phyloP scores from a whole-genome alignment of 1,140 invertebrate genomes.

The Drosophila ananassae region DNA sequence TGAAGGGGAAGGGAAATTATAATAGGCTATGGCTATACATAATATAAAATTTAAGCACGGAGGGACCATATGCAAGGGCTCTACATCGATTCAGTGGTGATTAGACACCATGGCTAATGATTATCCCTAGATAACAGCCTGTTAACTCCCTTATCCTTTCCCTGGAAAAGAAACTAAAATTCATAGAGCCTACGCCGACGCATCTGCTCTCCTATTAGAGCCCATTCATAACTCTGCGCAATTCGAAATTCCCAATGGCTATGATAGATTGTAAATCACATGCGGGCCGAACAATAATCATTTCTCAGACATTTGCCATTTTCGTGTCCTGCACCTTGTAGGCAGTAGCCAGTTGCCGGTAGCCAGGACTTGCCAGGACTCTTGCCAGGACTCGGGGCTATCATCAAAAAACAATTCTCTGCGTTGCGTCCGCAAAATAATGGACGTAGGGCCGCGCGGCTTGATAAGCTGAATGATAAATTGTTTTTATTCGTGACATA shows the following conservation, averaged over 20 bases:
- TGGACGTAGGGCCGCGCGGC: constrained; percentile 76
- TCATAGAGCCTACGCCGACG: neutral
- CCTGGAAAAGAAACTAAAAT: neutral
- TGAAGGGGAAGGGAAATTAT: neutral
- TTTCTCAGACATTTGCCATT: constrained; percentile 73
- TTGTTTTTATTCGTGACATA: constrained; percentile 82
- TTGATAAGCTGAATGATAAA: constrained; percentile 82
- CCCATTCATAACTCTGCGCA: constrained; percentile 40
- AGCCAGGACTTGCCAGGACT: neutral
- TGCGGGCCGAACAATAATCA: constrained; percentile 66
- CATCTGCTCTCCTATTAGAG: constrained; percentile 28
- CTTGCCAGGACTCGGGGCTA: constrained; percentile 45
- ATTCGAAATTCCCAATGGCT: constrained; percentile 40
- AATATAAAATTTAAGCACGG: too few relatives aligned
- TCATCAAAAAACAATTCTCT: constrained; percentile 81
- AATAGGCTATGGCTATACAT: neutral
- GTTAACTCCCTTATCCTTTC: neutral
- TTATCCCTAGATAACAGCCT: too few relatives aligned
- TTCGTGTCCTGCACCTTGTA: constrained; percentile 37
- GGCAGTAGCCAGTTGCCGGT: too few relatives aligned
- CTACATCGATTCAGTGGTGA: too few relatives aligned
- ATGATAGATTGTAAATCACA: constrained; percentile 55
- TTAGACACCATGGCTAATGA: too few relatives aligned
- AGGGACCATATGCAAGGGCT: too few relatives aligned
- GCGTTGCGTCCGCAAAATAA: constrained; percentile 79